phyloP scores from a whole-genome alignment of 2,888 invertebrate species.

The Beris chalybata region DNA sequence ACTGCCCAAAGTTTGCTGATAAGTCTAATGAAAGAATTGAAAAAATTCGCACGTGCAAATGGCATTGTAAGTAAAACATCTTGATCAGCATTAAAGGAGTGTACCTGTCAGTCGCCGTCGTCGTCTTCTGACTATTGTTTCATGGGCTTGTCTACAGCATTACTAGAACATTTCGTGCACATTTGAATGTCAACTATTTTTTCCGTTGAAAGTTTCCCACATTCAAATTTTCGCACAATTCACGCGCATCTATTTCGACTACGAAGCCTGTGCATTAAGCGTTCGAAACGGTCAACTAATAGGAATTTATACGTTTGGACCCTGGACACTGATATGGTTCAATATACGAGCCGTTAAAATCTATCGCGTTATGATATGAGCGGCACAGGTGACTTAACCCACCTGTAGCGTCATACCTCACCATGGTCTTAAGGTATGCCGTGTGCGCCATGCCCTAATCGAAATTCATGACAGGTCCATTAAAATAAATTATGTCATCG shows the following conservation, averaged over 20 bases:
- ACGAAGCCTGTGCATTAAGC: too few species aligned
- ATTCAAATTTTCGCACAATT: constrained; percentile 13
- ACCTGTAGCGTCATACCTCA: too few species aligned
- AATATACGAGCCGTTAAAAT: too few species aligned
- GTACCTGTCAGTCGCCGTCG: constrained; percentile 13
- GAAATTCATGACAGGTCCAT: constrained; percentile 33
- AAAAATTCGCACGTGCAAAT: constrained; percentile 29
- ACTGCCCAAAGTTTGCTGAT: constrained; percentile 1
- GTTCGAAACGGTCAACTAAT: too few species aligned
- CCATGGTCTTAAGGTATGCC: not conserved
- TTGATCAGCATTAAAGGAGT: constrained; percentile 4
- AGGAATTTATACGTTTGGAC: too few species aligned
- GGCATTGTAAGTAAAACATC: constrained; percentile 18
- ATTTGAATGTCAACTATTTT: not conserved
- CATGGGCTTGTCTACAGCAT: constrained; percentile 10
- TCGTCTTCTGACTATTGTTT: not conserved
- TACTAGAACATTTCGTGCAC: constrained; percentile 5
- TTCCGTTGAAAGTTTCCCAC: constrained; percentile 25
- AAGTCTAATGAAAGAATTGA: constrained; percentile 18
- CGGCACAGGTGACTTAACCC: too few species aligned
- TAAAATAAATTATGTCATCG: constrained; percentile 40
- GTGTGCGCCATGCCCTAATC: constrained; percentile 28
- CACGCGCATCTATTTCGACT: not conserved
- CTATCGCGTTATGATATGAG: too few species aligned
- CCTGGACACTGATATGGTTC: too few species aligned